These are phyloP conservation scores for Premnoplex brunnescens DNA, from an alignment of 2,797 vertebrate species.

Conservation along the genomic window DNA sequence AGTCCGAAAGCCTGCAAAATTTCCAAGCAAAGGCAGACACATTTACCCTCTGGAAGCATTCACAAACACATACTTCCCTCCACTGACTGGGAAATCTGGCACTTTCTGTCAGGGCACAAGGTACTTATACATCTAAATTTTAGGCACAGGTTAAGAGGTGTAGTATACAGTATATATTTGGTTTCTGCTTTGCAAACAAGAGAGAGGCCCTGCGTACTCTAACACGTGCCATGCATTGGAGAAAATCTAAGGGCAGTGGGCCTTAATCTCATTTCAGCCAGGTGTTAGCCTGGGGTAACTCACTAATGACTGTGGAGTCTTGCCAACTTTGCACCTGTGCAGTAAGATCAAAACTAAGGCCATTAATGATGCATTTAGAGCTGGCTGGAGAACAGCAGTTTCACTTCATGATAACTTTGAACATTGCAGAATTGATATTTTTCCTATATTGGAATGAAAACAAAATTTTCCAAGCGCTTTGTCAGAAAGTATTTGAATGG, in stretches of 20 bases:
- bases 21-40: neutral
- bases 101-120: neutral
- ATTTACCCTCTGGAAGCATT: slow-evolving; percentile 40
- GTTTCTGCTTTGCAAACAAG: slow-evolving; percentile 19
- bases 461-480: neutral
- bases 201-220: neutral
- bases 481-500: neutral
- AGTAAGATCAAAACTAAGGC: slow-evolving; percentile 47
- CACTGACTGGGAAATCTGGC: neutral
- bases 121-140: neutral
- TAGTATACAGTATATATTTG: neutral
- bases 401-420: slow-evolving; percentile 31
- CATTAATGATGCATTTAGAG: slow-evolving; percentile 39
- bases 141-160: neutral
- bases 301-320: slow-evolving; percentile 9
- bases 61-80: slow-evolving; percentile 16
- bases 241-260: slow-evolving; percentile 27
- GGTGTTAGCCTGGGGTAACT: slow-evolving; percentile 62
- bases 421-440: neutral
- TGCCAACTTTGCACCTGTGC: slow-evolving; percentile 61
- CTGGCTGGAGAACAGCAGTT: slow-evolving; percentile 33
- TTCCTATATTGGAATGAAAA: slow-evolving; percentile 21
- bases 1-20: neutral
- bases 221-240: neutral
- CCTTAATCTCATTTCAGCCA: slow-evolving; percentile 44